Evolutionary conservation across 2,888 invertebrate species (phyloP).

Genomic region (Drosophila pseudotalamancana): DNA sequence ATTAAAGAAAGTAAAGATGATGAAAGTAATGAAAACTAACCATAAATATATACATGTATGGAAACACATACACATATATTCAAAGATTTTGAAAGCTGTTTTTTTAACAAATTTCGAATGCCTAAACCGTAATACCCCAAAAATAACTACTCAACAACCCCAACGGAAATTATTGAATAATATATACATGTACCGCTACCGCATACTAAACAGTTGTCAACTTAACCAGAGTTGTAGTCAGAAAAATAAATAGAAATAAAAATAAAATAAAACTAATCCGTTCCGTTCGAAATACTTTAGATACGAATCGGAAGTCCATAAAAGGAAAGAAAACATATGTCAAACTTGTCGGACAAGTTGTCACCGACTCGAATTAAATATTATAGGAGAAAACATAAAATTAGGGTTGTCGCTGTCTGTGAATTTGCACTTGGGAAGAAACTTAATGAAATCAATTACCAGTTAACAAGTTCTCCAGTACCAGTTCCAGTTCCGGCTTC

Average conservation of each 20-base stretch:
- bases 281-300: constrained; percentile 13
- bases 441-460: constrained; percentile 71
- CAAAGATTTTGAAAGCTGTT: no score
- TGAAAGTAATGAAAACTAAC: no score
- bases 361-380: constrained; percentile 25
- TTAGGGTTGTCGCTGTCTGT: constrained; percentile 18
- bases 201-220: constrained; percentile 40
- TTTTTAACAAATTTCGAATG: no score
- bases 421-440: constrained; percentile 51
- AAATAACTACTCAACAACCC: no score
- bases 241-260: not conserved
- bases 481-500: constrained; percentile 17
- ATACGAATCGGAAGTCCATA: not conserved
- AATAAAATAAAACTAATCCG: not conserved
- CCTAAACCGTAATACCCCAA: not conserved
- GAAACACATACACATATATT: no score
- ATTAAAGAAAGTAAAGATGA: no score
- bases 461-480: constrained; percentile 33
- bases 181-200: constrained; percentile 27
- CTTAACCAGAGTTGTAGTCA: not conserved
- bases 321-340: constrained; percentile 20
- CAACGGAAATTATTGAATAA: not conserved
- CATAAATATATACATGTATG: no score
- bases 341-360: constrained; percentile 46
- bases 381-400: constrained; percentile 19